A percentile compares a stretch with the other conserved stretches of the same genome.
These are phyloP conservation scores for Cygnus olor DNA, from an alignment of 2,797 vertebrate species.

Conservation along the genomic window DNA sequence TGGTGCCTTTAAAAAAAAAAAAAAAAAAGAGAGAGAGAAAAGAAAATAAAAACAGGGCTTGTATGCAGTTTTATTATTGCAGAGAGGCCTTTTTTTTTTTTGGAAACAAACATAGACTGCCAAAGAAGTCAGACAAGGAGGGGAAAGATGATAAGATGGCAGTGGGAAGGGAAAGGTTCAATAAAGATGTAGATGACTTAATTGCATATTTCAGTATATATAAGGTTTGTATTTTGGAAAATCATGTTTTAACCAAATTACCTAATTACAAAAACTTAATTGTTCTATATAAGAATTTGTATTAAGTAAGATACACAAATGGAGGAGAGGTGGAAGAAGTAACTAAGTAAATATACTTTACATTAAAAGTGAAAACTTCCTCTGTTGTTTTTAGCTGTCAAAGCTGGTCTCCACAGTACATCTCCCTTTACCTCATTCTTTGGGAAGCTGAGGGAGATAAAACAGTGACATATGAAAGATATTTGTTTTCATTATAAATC, in stretches of 20 bases:
- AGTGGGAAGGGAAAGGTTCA: not conserved
- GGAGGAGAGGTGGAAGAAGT: not conserved
- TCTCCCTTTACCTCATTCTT: not conserved
- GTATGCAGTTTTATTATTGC: not conserved
- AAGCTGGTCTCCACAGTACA: not conserved
- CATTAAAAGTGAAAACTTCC: not conserved
- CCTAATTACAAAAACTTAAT: not conserved
- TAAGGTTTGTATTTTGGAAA: not conserved
- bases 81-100: not conserved
- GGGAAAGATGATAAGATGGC: not conserved
- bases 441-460: not conserved
- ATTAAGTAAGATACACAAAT: not conserved
- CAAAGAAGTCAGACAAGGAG: not conserved
- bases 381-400: not conserved
- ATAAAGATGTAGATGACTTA: not conserved
- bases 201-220: not conserved
- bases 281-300: not conserved
- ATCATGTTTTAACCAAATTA: not conserved
- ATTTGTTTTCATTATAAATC: not conserved
- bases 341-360: not conserved
- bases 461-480: not conserved
- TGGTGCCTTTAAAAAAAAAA: not conserved
- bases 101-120: not conserved
- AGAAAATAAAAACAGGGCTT: not conserved
- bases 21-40: too few species aligned